Evolutionary conservation across 2,113 vertebrate species (phyloP).

Genomic region (Brienomyrus brachyistius): DNA sequence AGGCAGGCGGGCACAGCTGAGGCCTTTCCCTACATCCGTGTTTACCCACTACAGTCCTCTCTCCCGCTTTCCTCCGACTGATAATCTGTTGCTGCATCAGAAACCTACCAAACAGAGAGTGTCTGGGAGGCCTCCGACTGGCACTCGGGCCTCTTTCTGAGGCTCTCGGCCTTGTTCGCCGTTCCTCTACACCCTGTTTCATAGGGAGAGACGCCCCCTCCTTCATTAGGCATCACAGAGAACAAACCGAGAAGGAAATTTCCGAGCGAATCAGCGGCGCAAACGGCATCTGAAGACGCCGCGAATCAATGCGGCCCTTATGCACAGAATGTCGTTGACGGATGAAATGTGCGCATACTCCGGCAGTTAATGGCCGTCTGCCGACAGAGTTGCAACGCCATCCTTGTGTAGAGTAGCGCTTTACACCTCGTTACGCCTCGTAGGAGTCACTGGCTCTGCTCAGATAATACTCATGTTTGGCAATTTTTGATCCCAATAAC

Average conservation of each 20-base stretch:
- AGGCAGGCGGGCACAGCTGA: not conserved
- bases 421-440: slow-evolving; percentile 59
- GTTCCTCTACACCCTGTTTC: not conserved
- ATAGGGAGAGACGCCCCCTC: not conserved
- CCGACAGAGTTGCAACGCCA: slow-evolving; percentile 63
- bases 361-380: slow-evolving; percentile 53
- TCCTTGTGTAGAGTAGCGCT: slow-evolving; percentile 73
- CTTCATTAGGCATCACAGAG: not conserved
- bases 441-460: slow-evolving; percentile 68
- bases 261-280: slow-evolving; percentile 43
- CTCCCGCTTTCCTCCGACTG: not conserved
- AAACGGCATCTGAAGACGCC: slow-evolving; percentile 40
- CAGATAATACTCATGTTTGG: slow-evolving; percentile 62
- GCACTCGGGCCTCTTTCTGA: not conserved
- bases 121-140: not conserved
- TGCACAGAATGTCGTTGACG: slow-evolving; percentile 52
- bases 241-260: slow-evolving; percentile 26
- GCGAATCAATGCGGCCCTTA: slow-evolving; percentile 50
- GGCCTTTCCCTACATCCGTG: not conserved
- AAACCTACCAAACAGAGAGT: not conserved
- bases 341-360: slow-evolving; percentile 61
- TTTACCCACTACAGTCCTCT: not conserved
- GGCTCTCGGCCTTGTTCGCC: not conserved
- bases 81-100: not conserved
- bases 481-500: slow-evolving; percentile 65